Evolutionary conservation across 2,797 vertebrate genomes (phyloP).

Genomic region (Spondyliosoma cantharus): DNA sequence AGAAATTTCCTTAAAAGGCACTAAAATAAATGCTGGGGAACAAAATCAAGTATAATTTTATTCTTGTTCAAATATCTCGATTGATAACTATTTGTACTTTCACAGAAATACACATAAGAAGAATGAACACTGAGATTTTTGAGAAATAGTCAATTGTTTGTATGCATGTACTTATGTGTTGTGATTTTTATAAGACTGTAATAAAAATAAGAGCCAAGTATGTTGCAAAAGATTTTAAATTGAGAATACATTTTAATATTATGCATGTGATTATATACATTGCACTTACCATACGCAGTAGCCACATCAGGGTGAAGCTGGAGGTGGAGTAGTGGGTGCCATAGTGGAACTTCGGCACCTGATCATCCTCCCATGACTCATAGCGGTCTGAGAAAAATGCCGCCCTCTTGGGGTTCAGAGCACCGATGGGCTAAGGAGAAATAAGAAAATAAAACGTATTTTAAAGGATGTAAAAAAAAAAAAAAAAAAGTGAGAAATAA

Average conservation of each 20-base stretch:
- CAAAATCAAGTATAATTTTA: too few relatives aligned
- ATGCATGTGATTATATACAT: neutral
- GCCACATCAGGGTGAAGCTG: slow-evolving; percentile 95
- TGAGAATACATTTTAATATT: too few relatives aligned
- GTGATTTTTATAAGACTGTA: neutral
- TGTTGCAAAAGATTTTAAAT: neutral
- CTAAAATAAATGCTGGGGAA: too few relatives aligned
- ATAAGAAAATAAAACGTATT: slow-evolving; percentile 22
- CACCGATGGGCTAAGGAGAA: slow-evolving; percentile 91
- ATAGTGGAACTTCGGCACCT: slow-evolving; percentile 98
- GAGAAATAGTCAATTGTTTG: too few relatives aligned
- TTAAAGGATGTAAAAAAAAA: slow-evolving; percentile 3
- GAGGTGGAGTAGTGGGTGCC: slow-evolving; percentile 98
- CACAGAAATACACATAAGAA: too few relatives aligned
- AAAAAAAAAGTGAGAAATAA: neutral
- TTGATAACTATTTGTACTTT: too few relatives aligned
- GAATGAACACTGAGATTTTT: too few relatives aligned
- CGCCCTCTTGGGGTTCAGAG: slow-evolving; percentile 97
- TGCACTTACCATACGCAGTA: slow-evolving; percentile 93
- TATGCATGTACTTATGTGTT: neutral
- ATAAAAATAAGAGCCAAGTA: neutral
- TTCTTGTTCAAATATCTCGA: too few relatives aligned
- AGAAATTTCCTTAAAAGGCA: too few relatives aligned
- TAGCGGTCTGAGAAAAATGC: slow-evolving; percentile 95
- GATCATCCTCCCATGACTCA: slow-evolving; percentile 97